These are phyloP conservation scores for Cyphomyrus plagiostoma DNA, from an alignment of 2,113 vertebrate genomes.

Conservation along the genomic window DNA sequence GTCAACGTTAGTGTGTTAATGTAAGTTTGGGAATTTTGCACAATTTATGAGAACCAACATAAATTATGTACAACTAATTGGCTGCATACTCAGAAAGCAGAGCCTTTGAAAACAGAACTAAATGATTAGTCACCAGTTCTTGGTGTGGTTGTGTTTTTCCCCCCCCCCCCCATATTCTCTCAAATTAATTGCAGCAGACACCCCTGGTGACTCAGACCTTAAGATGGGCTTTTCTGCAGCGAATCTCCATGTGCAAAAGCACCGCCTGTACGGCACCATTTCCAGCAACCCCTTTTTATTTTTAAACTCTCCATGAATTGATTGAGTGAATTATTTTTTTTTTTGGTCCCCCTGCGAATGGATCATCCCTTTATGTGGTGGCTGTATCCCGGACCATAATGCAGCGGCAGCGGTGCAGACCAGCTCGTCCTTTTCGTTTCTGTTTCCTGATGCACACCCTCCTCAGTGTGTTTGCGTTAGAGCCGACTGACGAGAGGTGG, in stretches of 20 bases:
- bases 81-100: slow-evolving; percentile 19
- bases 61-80: slow-evolving; percentile 33
- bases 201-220: not conserved
- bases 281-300: not conserved
- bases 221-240: not conserved
- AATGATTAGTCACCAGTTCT: slow-evolving; percentile 30
- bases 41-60: slow-evolving; percentile 43
- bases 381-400: not conserved
- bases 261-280: not conserved
- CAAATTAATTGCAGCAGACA: slow-evolving; percentile 12
- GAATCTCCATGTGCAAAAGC: not conserved
- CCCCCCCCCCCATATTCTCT: not conserved
- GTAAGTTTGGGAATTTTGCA: slow-evolving; percentile 21
- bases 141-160: slow-evolving; percentile 4
- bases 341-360: not conserved
- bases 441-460: not conserved
- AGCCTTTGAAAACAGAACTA: slow-evolving; percentile 28
- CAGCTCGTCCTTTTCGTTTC: not conserved
- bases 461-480: slow-evolving; percentile 5
- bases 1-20: slow-evolving; percentile 9
- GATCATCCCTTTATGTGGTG: not conserved
- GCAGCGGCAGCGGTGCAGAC: not conserved
- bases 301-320: not conserved
- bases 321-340: not conserved
- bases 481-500: not conserved